Evolutionary conservation across 2,888 invertebrate species (phyloP).

Genomic region (Papilio gigon): DNA sequence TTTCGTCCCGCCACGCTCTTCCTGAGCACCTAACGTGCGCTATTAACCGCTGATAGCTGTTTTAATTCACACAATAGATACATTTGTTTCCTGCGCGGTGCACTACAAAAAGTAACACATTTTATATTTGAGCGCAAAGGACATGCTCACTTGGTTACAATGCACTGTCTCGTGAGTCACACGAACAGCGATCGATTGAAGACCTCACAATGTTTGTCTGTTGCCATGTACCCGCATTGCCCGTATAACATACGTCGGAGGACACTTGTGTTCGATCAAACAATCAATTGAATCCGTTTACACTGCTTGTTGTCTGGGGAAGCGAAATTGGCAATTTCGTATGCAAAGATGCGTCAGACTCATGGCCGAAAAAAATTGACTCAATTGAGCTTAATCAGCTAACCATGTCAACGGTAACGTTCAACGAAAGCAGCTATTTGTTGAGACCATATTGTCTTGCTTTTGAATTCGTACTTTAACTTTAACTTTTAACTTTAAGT

Average conservation of each 20-base stretch:
- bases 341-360: slow-evolving; percentile 4
- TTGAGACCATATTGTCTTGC: neutral
- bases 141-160: too few species aligned
- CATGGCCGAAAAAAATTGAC: slow-evolving; percentile 1
- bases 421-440: neutral
- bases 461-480: neutral
- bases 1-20: neutral
- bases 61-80: neutral
- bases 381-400: neutral
- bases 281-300: slow-evolving; percentile 10
- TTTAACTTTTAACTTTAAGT: too few species aligned
- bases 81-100: neutral
- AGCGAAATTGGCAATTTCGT: slow-evolving; percentile 10
- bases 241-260: neutral
- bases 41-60: slow-evolving; percentile 12
- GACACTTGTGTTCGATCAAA: slow-evolving; percentile 4
- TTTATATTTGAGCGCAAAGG: neutral
- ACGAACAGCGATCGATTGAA: neutral
- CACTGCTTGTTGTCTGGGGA: neutral
- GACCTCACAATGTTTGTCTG: neutral
- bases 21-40: slow-evolving; percentile 13
- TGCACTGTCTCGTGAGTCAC: neutral
- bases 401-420: neutral
- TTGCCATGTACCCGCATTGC: slow-evolving; percentile 4
- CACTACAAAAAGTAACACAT: neutral